Percentiles rank a stretch among this genome's conserved stretches.
phyloP scores from a whole-genome alignment of 2,113 vertebrate genomes.

The Psephotus haematonotus region DNA sequence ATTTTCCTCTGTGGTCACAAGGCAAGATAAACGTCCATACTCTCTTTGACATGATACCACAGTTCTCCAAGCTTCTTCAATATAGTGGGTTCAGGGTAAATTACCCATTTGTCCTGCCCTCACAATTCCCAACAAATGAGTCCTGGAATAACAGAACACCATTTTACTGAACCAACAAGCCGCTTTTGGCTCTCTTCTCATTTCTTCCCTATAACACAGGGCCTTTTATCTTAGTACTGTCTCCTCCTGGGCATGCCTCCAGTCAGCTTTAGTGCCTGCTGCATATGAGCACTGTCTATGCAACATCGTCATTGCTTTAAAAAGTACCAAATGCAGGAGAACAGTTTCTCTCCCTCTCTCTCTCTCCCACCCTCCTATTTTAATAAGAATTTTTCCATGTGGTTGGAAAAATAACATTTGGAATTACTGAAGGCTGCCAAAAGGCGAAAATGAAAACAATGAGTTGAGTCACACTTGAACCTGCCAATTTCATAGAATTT shows the following conservation, averaged over 20 bases:
- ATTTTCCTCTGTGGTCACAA: not conserved
- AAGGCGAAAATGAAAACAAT: slow-evolving; percentile 64
- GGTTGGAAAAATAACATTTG: slow-evolving; percentile 64
- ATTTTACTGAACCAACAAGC: slow-evolving; percentile 36
- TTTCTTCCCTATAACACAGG: slow-evolving; percentile 9
- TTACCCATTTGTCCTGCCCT: not conserved
- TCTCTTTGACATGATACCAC: not conserved
- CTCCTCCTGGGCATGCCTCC: slow-evolving; percentile 53
- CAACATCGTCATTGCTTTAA: slow-evolving; percentile 11
- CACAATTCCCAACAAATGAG: not conserved
- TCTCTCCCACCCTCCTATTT: not conserved
- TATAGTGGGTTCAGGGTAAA: not conserved
- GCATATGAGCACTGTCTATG: not conserved
- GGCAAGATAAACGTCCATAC: not conserved
- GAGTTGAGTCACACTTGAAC: slow-evolving; percentile 62
- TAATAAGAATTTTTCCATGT: slow-evolving; percentile 58
- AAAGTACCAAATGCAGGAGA: slow-evolving; percentile 33
- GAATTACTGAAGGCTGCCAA: slow-evolving; percentile 61
- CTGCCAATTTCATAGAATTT: slow-evolving; percentile 44
- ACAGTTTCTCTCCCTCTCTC: not conserved
- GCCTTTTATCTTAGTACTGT: slow-evolving; percentile 46
- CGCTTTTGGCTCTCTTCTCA: slow-evolving; percentile 43
- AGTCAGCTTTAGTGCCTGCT: slow-evolving; percentile 14
- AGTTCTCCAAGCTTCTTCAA: not conserved
- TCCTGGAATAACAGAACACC: slow-evolving; percentile 24